Evolutionary conservation across 2,888 invertebrate species (phyloP).

Genomic region (Cephus rjabovi): DNA sequence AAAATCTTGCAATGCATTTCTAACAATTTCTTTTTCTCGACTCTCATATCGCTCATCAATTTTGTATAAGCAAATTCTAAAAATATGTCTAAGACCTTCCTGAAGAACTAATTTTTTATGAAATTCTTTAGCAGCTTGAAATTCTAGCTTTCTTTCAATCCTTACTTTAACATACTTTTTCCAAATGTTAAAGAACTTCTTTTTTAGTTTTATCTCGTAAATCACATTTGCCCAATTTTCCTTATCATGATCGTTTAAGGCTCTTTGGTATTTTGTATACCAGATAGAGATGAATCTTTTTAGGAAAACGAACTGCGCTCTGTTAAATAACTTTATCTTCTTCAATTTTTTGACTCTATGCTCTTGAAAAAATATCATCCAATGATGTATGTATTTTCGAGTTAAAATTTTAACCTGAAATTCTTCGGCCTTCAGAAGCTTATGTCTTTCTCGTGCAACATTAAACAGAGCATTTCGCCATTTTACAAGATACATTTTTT

Average conservation of each 20-base stretch:
- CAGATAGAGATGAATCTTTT: conserved; percentile 32
- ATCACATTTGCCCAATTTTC: conserved; percentile 18
- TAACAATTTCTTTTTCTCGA: conserved; percentile 24
- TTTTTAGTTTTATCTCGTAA: conserved; percentile 26
- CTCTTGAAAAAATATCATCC: conserved; percentile 31
- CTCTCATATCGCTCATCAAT: conserved; percentile 24
- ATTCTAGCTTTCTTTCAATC: conserved; percentile 19
- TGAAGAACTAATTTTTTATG: conserved; percentile 30
- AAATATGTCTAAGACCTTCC: conserved; percentile 30
- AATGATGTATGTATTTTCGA: conserved; percentile 29
- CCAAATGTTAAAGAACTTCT: conserved; percentile 32
- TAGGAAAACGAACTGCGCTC: conserved; percentile 26
- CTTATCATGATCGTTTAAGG: conserved; percentile 20
- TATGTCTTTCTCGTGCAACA: conserved; percentile 29
- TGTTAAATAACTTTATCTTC: conserved; percentile 30
- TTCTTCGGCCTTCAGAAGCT: conserved; percentile 27
- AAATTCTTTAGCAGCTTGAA: conserved; percentile 30
- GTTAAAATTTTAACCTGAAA: conserved; percentile 25
- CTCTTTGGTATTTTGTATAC: conserved; percentile 26
- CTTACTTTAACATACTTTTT: conserved; percentile 27
- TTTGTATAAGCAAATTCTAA: conserved; percentile 27
- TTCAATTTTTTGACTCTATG: conserved; percentile 25
- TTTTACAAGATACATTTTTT: conserved; percentile 28
- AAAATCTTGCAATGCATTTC: conserved; percentile 28
- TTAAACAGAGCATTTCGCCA: conserved; percentile 35